These are phyloP conservation scores for Halocynthia roretzi DNA, from an alignment of 23 tunicate genomes.

Conservation along the genomic window DNA sequence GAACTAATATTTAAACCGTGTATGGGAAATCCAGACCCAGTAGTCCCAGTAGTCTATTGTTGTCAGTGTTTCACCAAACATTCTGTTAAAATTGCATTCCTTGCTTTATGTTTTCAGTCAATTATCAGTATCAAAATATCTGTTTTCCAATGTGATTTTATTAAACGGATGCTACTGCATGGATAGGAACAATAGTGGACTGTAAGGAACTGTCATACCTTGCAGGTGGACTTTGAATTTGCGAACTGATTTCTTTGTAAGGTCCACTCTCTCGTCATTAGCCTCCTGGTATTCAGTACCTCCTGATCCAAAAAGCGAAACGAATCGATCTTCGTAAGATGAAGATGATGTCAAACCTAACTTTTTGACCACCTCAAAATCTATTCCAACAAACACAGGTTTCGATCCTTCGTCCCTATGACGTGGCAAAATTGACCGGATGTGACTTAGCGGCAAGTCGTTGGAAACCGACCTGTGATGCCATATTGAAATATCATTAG, in stretches of 20 bases:
- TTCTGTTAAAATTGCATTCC: no score
- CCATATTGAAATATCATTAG: background rate
- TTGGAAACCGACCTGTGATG: slow-evolving; percentile 36
- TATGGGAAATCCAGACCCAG: no score
- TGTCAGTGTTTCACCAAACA: no score
- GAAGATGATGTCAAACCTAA: slow-evolving; percentile 14
- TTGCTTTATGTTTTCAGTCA: no score
- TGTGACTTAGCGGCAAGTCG: slow-evolving; percentile 55
- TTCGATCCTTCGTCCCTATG: slow-evolving; percentile 28
- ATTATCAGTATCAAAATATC: no score
- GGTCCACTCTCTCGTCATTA: slow-evolving; percentile 15
- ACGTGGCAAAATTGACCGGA: slow-evolving; percentile 49
- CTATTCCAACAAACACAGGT: slow-evolving; percentile 32
- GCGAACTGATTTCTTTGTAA: slow-evolving; percentile 42
- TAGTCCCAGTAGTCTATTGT: no score
- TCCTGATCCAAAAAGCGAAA: slow-evolving; percentile 48
- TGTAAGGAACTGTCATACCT: no score
- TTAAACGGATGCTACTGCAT: no score
- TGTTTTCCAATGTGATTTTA: no score
- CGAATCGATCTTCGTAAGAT: slow-evolving; percentile 74
- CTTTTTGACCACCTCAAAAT: slow-evolving; percentile 1
- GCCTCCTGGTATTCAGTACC: slow-evolving; percentile 7
- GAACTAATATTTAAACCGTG: no score
- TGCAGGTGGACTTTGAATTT: slow-evolving; percentile 33
- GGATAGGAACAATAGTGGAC: no score